phyloP scores from a whole-genome alignment of 2,113 vertebrate species.

The Pseudois nayaur region DNA sequence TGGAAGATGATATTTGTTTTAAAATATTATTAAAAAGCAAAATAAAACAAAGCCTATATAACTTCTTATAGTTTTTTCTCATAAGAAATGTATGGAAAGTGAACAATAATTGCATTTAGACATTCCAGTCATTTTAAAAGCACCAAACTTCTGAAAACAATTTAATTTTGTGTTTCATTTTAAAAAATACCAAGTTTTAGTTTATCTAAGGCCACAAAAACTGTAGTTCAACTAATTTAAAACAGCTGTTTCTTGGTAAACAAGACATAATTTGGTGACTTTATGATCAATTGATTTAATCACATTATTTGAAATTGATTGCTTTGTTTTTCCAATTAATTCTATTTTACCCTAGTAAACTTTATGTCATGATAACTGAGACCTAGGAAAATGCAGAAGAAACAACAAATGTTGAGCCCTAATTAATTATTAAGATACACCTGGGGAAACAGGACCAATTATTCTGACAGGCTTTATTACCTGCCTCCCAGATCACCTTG shows the following conservation, averaged over 20 bases:
- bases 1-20: neutral
- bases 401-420: neutral
- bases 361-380: neutral
- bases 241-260: neutral
- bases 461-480: constrained; percentile 19
- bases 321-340: neutral
- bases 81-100: neutral
- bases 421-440: constrained; percentile 49
- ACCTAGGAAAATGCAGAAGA: neutral
- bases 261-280: neutral
- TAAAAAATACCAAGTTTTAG: neutral
- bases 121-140: neutral
- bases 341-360: neutral
- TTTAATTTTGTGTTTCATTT: neutral
- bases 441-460: neutral
- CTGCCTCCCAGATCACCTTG: neutral
- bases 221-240: neutral
- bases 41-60: neutral
- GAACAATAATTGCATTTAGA: neutral
- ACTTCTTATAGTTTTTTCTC: neutral
- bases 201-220: neutral
- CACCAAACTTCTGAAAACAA: neutral
- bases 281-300: neutral
- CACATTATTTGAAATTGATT: neutral
- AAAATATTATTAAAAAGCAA: neutral